Evolutionary conservation across 64 coral and sea anemone species (phyloP).

Genomic region (Porites australiensis): DNA sequence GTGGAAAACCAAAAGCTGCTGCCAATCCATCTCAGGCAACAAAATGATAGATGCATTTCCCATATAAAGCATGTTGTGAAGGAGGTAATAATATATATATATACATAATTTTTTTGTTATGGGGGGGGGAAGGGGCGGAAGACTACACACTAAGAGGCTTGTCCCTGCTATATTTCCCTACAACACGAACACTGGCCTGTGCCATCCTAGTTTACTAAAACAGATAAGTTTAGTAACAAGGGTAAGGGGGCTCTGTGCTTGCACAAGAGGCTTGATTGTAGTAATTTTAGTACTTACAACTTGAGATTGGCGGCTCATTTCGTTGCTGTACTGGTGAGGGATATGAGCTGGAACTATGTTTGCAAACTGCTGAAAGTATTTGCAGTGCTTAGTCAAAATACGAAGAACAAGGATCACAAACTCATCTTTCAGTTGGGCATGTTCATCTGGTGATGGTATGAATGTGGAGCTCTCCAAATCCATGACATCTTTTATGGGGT

Average conservation of each 20-base stretch:
- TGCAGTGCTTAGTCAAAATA: not conserved
- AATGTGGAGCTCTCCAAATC: slow-evolving; percentile 1
- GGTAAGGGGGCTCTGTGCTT: not conserved
- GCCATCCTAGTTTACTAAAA: slow-evolving; percentile 4
- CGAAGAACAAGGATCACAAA: slow-evolving; percentile 11
- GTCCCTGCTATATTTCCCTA: no score
- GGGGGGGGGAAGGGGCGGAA: no score
- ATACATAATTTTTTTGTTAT: no score
- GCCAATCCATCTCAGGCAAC: no score
- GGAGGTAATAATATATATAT: no score
- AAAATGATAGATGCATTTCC: no score
- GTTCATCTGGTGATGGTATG: slow-evolving; percentile 9
- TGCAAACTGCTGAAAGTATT: not conserved
- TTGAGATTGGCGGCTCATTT: slow-evolving; percentile 40
- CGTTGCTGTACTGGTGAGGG: not conserved
- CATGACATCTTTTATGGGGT: not conserved
- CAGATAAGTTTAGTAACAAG: not conserved
- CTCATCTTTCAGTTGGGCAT: slow-evolving; percentile 3
- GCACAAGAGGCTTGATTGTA: slow-evolving; percentile 17
- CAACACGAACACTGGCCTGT: no score
- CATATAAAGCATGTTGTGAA: no score
- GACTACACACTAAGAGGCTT: no score
- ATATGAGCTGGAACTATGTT: not conserved
- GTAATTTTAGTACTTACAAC: slow-evolving; percentile 38
- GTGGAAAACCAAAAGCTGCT: no score